Percentiles rank a stretch among this genome's conserved stretches.
phyloP scores from a whole-genome alignment of 2,113 vertebrate species.

The Elachura formosa region DNA sequence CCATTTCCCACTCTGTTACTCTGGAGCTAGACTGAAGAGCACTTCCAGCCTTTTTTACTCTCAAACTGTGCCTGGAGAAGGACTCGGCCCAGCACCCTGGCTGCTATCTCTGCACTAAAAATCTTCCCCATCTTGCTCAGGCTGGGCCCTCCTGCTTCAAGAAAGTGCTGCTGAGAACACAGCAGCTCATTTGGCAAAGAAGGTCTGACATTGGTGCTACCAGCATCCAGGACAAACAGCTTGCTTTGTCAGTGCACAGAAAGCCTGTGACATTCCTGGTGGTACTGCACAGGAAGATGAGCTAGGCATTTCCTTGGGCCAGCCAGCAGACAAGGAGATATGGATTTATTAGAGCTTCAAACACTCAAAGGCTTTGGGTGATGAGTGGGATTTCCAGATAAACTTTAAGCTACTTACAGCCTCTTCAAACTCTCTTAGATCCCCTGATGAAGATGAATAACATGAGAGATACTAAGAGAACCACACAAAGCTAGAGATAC shows the following conservation, averaged over 20 bases:
- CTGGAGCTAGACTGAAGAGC: not conserved
- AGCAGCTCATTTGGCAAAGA: not conserved
- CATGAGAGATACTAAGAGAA: not conserved
- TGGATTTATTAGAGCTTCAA: constrained; percentile 7
- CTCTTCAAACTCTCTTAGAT: constrained; percentile 18
- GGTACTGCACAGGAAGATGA: not conserved
- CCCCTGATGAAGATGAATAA: constrained; percentile 32
- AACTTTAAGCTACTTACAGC: constrained; percentile 57
- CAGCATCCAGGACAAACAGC: not conserved
- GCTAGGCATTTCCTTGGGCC: not conserved
- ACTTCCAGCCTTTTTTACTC: not conserved
- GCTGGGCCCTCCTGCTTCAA: not conserved
- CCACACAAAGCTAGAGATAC: not conserved
- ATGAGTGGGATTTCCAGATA: constrained; percentile 42
- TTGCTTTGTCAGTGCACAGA: not conserved
- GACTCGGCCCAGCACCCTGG: not conserved
- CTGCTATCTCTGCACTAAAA: not conserved
- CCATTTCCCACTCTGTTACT: not conserved
- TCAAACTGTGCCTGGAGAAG: not conserved
- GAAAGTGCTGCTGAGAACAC: not conserved
- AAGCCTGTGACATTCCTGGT: not conserved
- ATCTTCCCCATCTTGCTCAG: not conserved
- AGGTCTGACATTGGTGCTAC: not conserved
- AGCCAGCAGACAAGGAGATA: not conserved
- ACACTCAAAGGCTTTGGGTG: constrained; percentile 7